Evolutionary conservation across 2,113 vertebrate genomes (phyloP), one percentile per base, ranked within the genome.

Genomic region (Dinomys branickii): DNA sequence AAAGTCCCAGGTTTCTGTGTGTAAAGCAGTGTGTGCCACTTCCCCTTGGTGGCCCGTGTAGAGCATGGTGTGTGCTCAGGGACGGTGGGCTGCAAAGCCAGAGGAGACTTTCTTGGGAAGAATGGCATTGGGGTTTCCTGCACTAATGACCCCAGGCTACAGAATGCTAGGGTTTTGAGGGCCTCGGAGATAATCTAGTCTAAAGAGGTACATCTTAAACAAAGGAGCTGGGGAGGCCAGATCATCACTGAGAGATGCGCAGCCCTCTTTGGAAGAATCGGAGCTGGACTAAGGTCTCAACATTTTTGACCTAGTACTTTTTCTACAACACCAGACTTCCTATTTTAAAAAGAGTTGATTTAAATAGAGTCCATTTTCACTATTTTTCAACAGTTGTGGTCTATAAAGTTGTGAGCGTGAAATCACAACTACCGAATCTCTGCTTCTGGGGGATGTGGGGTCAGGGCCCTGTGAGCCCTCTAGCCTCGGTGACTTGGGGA

Each of bases 1-100:
- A 97, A 87, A 88, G 50, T 97, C 94, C 95, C 95, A 89, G 95
- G 94, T 93, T 85, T 80, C 19, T 38, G 91, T 44, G 38, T 33
- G 33, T 69, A 78, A 92, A 91, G 80, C 78, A 90, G 35, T 85
- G 67, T 81, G 82, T 96, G 95, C 91, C 91, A 81, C 88, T 95
- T 97, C 44, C 41, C 94, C 52, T 77, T 20, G 84, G n/a, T 47
- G 41, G 87, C 65, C 61, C 41, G 54, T 90, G 28, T 71, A 54
- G 93, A 90, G 73, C n/a, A 69, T 12, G 22, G 82, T 28, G 22
- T 59, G n/a, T 26, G 73, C 47, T 78, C 50, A 69, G 56, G 28
- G 44, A 7, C 26, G 28, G 50, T 56, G 71, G 67, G 38, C 50
- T 30, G 13, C 85, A 85, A 89, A 94, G 30, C 63, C 59, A 75